Percentiles rank a stretch among this genome's conserved stretches.
Conservation (phyloP, 2,888 invertebrate genomes). For the Antheraea assamensis region DNA sequence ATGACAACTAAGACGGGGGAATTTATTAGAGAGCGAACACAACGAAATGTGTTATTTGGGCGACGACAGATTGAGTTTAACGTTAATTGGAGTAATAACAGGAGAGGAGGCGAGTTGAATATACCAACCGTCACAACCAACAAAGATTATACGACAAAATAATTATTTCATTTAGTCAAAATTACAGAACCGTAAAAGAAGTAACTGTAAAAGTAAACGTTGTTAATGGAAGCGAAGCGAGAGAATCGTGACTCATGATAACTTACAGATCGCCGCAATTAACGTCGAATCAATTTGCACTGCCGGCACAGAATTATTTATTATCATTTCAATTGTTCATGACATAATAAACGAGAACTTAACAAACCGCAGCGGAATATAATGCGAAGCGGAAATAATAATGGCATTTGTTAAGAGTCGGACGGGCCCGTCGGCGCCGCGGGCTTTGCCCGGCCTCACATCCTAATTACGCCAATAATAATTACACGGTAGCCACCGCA, state of each 20-base stretch:
- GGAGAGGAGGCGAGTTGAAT: slow-evolving; percentile 29
- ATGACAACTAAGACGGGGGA: slow-evolving; percentile 64
- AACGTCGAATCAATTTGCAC: slow-evolving; percentile 72
- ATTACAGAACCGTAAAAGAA: slow-evolving; percentile 62
- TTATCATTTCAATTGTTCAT: slow-evolving; percentile 70
- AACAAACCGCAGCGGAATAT: slow-evolving; percentile 66
- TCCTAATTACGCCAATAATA: slow-evolving; percentile 81
- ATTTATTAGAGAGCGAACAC: slow-evolving; percentile 49
- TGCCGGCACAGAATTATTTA: slow-evolving; percentile 60
- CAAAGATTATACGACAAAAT: slow-evolving; percentile 45
- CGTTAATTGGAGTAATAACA: slow-evolving; percentile 44
- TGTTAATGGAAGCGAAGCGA: slow-evolving; percentile 28
- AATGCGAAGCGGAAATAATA: slow-evolving; percentile 78
- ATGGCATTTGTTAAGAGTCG: slow-evolving; percentile 70
- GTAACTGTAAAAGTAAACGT: slow-evolving; percentile 56
- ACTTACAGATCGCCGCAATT: slow-evolving; percentile 61
- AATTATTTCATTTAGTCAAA: slow-evolving; percentile 45
- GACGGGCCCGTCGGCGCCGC: slow-evolving; percentile 65
- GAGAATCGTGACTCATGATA: slow-evolving; percentile 47
- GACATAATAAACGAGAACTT: slow-evolving; percentile 70
- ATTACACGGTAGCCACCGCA: slow-evolving; percentile 74
- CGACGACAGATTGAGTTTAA: slow-evolving; percentile 46
- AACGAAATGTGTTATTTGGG: slow-evolving; percentile 36
- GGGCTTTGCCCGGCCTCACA: slow-evolving; percentile 68
- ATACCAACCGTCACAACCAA: slow-evolving; percentile 43